Conservation (phyloP, 2,113 vertebrate genomes). For the Peucedramus taeniatus region DNA sequence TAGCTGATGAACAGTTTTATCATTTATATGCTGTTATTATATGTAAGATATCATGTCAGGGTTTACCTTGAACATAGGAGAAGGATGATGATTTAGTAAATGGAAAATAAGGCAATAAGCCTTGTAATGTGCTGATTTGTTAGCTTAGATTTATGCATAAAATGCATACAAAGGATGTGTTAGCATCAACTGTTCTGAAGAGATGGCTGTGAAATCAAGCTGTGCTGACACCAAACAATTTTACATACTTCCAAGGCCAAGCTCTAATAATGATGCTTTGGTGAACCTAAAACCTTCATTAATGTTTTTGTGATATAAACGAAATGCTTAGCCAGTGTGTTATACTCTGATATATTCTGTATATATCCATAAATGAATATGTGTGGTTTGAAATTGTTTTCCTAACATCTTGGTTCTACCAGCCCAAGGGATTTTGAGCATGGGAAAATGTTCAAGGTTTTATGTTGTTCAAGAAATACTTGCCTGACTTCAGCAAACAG, state of each 20-base stretch:
- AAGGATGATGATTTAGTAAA: constrained; percentile 33
- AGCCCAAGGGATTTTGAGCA: constrained; percentile 7
- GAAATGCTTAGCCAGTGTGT: neutral
- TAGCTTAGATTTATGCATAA: neutral
- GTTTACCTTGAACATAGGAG: constrained; percentile 30
- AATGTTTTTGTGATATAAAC: neutral
- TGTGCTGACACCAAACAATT: constrained; percentile 26
- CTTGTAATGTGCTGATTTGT: constrained; percentile 9
- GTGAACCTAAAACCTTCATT: constrained; percentile 8
- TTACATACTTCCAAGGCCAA: constrained; percentile 9
- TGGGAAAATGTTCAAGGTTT: neutral
- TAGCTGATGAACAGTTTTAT: constrained; percentile 26
- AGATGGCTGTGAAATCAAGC: neutral
- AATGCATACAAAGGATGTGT: neutral
- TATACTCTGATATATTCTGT: neutral
- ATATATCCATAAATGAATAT: constrained; percentile 41
- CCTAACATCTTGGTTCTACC: neutral
- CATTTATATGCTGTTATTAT: constrained; percentile 8
- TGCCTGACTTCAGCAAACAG: neutral
- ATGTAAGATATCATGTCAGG: neutral
- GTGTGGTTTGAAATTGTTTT: constrained; percentile 12
- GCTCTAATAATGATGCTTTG: neutral
- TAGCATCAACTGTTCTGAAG: neutral
- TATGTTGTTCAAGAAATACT: neutral
- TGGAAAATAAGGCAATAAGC: neutral